Conservation (phyloP, 2,113 vertebrate genomes). For the Piprites chloris region DNA sequence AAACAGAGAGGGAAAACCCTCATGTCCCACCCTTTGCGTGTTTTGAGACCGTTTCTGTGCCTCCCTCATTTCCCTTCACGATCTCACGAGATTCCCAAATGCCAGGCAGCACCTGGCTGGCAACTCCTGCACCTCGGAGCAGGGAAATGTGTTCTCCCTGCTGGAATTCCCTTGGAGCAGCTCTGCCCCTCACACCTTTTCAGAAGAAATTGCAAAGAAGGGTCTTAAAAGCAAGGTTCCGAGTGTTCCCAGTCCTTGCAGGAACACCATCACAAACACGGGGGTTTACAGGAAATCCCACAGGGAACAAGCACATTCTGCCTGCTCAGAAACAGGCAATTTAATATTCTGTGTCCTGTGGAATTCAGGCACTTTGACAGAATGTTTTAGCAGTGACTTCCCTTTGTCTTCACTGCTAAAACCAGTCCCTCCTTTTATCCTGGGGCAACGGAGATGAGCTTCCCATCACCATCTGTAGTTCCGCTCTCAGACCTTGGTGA, state of each 20-base stretch:
- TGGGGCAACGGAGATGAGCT: not conserved
- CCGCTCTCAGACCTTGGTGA: not conserved
- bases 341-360: not conserved
- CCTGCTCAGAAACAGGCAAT: not conserved
- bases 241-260: not conserved
- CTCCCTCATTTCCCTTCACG: not conserved
- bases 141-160: not conserved
- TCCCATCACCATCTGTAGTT: not conserved
- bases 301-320: not conserved
- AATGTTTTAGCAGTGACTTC: not conserved
- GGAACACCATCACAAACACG: not conserved
- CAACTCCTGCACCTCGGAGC: not conserved
- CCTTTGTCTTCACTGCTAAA: not conserved
- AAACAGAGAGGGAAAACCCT: not conserved
- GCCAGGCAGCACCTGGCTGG: not conserved
- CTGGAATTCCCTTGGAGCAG: not conserved
- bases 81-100: not conserved
- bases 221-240: not conserved
- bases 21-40: rapidly evolving
- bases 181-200: not conserved
- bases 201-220: not conserved
- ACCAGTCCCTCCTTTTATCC: not conserved
- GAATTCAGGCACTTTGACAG: too few species aligned
- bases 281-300: not conserved
- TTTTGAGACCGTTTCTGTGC: not conserved